These are phyloP conservation scores for Cladorhizidae sp. DNA, from an alignment of 37 sponge, comb jelly and placozoan species.

Conservation along the genomic window DNA sequence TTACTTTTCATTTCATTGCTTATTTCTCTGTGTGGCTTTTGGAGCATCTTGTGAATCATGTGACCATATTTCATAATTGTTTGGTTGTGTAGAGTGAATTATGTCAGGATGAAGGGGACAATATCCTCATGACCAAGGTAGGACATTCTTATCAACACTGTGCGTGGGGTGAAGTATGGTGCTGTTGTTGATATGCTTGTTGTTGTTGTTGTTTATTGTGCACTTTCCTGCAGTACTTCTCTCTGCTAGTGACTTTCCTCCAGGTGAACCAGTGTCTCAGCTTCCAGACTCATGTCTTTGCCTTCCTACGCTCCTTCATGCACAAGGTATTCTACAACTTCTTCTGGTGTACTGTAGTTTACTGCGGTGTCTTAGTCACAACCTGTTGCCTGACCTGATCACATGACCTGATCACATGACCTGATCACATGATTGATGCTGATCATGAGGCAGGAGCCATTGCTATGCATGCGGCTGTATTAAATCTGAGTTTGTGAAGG, in stretches of 20 bases:
- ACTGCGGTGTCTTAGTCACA: too few species aligned
- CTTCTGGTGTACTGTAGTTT: constrained; percentile 67
- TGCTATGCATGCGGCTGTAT: too few species aligned
- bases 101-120: constrained; percentile 62
- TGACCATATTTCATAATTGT: not conserved
- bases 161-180: too few species aligned
- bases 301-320: constrained; percentile 64
- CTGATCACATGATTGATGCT: too few species aligned
- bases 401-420: too few species aligned
- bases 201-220: not conserved
- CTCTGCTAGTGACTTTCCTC: constrained; percentile 61
- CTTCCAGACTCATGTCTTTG: constrained; percentile 66
- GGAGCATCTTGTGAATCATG: too few species aligned
- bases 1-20: too few species aligned
- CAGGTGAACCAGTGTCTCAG: constrained; percentile 62
- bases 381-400: too few species aligned
- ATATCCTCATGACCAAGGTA: constrained; percentile 76
- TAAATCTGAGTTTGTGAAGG: too few species aligned
- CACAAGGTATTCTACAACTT: constrained; percentile 47
- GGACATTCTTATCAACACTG: too few species aligned
- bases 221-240: constrained; percentile 54
- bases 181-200: not conserved
- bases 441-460: too few species aligned
- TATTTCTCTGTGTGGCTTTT: too few species aligned
- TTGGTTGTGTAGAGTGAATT: constrained; percentile 34